These are phyloP conservation scores for Orthosia cruda DNA, from an alignment of 2,888 invertebrate genomes.

Conservation along the genomic window DNA sequence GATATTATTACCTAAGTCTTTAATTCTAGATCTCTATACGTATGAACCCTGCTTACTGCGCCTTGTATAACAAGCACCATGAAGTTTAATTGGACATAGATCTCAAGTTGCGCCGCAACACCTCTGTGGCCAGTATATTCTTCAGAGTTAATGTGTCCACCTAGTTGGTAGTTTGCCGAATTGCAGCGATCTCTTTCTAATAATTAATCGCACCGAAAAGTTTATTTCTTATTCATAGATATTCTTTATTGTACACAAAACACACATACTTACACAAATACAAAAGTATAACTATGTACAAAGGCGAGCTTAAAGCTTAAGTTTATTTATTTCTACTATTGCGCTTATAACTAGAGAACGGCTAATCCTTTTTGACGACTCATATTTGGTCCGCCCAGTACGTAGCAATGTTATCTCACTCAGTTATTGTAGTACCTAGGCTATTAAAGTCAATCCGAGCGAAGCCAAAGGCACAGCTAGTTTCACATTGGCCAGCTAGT, in stretches of 20 bases:
- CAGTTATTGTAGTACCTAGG: no score
- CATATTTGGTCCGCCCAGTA: no score
- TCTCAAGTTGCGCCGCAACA: slow-evolving; percentile 11
- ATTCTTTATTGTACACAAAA: no score
- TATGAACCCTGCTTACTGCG: neutral
- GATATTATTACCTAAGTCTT: neutral
- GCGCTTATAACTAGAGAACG: no score
- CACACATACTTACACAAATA: no score
- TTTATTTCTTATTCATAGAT: no score
- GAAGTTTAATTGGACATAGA: slow-evolving; percentile 21
- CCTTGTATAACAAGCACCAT: neutral
- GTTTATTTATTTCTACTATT: no score
- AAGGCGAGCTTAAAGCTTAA: no score
- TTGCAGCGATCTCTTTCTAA: neutral
- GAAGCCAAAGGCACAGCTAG: neutral
- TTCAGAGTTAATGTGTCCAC: neutral
- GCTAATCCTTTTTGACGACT: no score
- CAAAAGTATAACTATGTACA: no score
- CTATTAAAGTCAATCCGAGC: neutral
- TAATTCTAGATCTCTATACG: neutral
- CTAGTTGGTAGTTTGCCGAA: neutral
- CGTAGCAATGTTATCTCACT: no score
- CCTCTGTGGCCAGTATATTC: neutral
- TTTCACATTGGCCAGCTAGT: neutral
- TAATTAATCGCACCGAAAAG: no score